Conservation (phyloP, 2,888 invertebrate species). For the Dermolepida albohirtum region DNA sequence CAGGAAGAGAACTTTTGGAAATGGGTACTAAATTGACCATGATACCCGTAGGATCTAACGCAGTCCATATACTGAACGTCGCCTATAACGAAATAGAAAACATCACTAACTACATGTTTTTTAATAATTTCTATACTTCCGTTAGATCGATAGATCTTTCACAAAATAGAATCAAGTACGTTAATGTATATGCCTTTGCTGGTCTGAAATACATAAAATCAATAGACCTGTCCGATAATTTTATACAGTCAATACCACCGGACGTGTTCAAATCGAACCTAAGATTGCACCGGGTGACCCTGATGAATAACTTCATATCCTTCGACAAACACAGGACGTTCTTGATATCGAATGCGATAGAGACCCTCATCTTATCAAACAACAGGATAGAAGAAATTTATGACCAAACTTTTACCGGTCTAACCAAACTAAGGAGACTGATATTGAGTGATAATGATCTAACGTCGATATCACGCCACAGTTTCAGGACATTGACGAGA, state of each 20-base stretch:
- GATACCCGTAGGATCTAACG: conserved; percentile 55
- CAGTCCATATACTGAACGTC: conserved; percentile 53
- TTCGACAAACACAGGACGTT: conserved; percentile 58
- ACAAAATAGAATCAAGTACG: conserved; percentile 57
- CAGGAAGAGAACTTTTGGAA: conserved; percentile 31
- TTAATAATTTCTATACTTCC: conserved; percentile 56
- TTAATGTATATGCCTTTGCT: conserved; percentile 58
- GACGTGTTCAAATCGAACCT: conserved; percentile 58
- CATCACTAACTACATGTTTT: conserved; percentile 56
- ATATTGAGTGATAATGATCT: conserved; percentile 59
- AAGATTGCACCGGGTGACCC: conserved; percentile 57
- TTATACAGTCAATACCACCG: conserved; percentile 56
- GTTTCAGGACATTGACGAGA: conserved; percentile 57
- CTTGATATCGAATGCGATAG: conserved; percentile 57
- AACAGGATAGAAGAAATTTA: conserved; percentile 60
- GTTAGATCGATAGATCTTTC: conserved; percentile 56
- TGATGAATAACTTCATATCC: conserved; percentile 58
- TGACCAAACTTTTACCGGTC: conserved; percentile 58
- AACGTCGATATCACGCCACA: conserved; percentile 54
- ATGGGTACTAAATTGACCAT: conserved; percentile 46
- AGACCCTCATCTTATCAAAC: conserved; percentile 58
- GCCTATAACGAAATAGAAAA: conserved; percentile 58
- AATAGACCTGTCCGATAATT: conserved; percentile 60
- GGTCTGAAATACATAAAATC: conserved; percentile 55
- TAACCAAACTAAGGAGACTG: conserved; percentile 59